Base-by-base conservation (phyloP, 2,113 vertebrate species). In the Mixornis gularis region DNA sequence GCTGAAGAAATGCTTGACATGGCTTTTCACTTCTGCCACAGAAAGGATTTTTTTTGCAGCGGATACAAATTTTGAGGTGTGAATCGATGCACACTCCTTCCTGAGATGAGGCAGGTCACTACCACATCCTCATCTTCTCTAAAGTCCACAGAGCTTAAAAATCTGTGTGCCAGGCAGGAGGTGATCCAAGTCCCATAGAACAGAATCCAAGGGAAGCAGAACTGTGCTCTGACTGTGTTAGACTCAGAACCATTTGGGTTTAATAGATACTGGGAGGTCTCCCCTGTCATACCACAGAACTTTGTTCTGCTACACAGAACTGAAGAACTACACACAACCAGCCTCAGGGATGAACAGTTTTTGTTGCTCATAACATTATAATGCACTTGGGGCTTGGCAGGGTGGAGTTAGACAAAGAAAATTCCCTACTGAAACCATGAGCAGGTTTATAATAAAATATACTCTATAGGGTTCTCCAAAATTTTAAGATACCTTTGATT, bases 231-330 rank as follows among this genome's bases (percentile, higher is more conserved):
- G 49, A 46, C 24, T 32, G 30, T 2, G 0, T 4, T 51, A 36
- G 56, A 60, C 20, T 66, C 0, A 0, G 63, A 49, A 30, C 25
- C 6, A 1, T 44, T 17, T 30, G 46, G 46, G 19, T 15, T 79
- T 41, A 22, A 79, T 4, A 38, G 14, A 70, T 64, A 49, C 13
- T 20, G 6, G 4, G 21, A 29, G 12, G 36, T 86, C 64, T 65
- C 71, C 56, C 29, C 20, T 69, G 52, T 51, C 27, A 8, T 24
- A 4, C 17, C 15, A 19, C 2, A 62, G 55, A 71, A 65, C 34
- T 66, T 60, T 56, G 32, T 80, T 20, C 46, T 73, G n/a, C 52
- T 64, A 17, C 64, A 43, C 38, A 91, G 55, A 74, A 19, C 41
- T 64, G 19, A 52, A 68, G 64, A 91, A 63, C 34, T 17, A 7